Evolutionary conservation across 2,113 vertebrate genomes (phyloP).

Genomic region (Mus pahari): DNA sequence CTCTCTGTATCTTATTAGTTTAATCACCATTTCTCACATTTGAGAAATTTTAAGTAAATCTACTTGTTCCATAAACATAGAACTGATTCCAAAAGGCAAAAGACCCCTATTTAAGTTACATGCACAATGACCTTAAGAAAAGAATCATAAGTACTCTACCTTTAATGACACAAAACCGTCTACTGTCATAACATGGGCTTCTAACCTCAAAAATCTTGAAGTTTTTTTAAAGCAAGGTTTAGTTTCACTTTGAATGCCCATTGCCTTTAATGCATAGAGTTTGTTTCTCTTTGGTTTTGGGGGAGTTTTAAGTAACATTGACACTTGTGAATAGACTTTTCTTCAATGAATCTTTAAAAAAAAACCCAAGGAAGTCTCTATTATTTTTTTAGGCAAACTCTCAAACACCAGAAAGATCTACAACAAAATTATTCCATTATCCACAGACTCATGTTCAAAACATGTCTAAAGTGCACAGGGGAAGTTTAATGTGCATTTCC

Average conservation of each 20-base stretch:
- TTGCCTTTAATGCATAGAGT: conserved; percentile 34
- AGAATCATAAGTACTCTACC: neutral
- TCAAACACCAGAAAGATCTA: conserved; percentile 19
- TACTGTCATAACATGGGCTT: neutral
- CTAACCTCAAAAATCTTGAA: conserved; percentile 53
- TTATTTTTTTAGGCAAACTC: neutral
- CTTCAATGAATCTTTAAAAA: neutral
- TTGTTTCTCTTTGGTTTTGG: conserved; percentile 50
- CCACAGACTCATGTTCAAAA: conserved; percentile 30
- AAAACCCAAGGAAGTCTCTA: neutral
- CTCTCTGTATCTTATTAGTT: neutral
- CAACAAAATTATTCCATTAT: conserved; percentile 16
- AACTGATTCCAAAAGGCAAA: conserved; percentile 24
- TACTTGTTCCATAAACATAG: conserved; percentile 31
- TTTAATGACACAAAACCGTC: conserved; percentile 18
- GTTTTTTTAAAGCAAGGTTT: conserved; percentile 49
- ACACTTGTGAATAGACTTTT: conserved; percentile 38
- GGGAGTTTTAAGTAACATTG: conserved; percentile 12
- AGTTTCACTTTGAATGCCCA: conserved; percentile 73
- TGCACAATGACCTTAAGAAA: conserved; percentile 31
- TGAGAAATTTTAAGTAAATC: neutral
- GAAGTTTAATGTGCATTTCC: neutral
- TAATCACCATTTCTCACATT: conserved; percentile 33
- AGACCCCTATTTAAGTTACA: neutral
- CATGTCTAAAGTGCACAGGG: neutral